phyloP scores from a whole-genome alignment of 1,140 invertebrate species.

The Cydia strobilella region DNA sequence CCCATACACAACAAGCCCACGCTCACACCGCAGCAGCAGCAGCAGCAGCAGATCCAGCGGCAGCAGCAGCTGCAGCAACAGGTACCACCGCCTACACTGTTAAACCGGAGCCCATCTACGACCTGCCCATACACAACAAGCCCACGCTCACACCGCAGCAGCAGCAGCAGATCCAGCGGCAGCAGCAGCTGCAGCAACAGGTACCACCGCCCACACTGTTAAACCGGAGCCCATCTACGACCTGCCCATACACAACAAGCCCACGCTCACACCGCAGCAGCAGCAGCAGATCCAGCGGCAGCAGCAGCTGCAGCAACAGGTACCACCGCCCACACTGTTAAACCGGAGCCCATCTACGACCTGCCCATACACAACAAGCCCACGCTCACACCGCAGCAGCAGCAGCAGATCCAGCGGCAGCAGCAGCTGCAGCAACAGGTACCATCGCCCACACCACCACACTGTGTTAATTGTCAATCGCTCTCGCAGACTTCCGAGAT shows the following conservation, averaged over 20 bases:
- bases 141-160: slow-evolving; percentile 63
- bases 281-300: slow-evolving; percentile 56
- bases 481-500: too few species aligned
- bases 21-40: slow-evolving; percentile 45
- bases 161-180: slow-evolving; percentile 56
- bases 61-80: slow-evolving; percentile 41
- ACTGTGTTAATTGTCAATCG: too few species aligned
- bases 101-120: slow-evolving; percentile 71
- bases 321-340: too few species aligned
- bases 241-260: slow-evolving; percentile 69
- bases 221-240: slow-evolving; percentile 72
- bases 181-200: slow-evolving; percentile 45
- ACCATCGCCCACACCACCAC: too few species aligned
- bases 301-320: slow-evolving; percentile 45
- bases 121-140: slow-evolving; percentile 69
- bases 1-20: slow-evolving; percentile 51
- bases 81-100: too few species aligned
- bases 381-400: slow-evolving; percentile 44
- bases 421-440: slow-evolving; percentile 41
- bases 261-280: slow-evolving; percentile 60
- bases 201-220: slow-evolving; percentile 52
- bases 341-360: too few species aligned
- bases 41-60: slow-evolving; percentile 44
- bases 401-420: slow-evolving; percentile 45
- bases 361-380: slow-evolving; percentile 51